phyloP scores from a whole-genome alignment of 2,888 invertebrate species.

The Glyphotaelius pellucidus region DNA sequence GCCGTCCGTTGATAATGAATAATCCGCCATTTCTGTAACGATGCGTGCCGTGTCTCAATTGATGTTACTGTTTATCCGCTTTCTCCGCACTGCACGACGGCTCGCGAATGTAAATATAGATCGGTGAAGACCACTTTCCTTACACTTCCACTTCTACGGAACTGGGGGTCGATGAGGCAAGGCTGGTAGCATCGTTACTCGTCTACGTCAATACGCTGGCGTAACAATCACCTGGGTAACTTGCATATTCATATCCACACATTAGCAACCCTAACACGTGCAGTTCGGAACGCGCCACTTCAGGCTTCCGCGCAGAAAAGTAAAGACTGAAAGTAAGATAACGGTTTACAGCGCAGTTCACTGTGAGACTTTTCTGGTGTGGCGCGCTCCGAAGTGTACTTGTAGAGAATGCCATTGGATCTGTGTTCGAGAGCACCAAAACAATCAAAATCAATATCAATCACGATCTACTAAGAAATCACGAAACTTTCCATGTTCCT shows the following conservation, averaged over 20 bases:
- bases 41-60: constrained; percentile 9
- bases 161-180: constrained; percentile 2
- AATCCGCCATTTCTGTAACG: background rate
- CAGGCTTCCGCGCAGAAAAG: too few species aligned
- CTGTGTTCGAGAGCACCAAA: too few species aligned
- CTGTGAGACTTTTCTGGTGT: too few species aligned
- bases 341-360: too few species aligned
- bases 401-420: too few species aligned
- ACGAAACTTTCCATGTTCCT: too few species aligned
- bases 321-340: too few species aligned
- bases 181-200: background rate
- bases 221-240: background rate
- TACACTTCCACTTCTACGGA: constrained; percentile 13
- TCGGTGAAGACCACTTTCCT: constrained; percentile 35
- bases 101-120: constrained; percentile 25
- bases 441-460: too few species aligned
- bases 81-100: constrained; percentile 34
- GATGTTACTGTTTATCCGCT: constrained; percentile 12
- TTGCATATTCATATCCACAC: background rate
- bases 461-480: too few species aligned
- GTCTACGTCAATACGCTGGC: background rate
- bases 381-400: too few species aligned
- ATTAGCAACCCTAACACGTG: too few species aligned
- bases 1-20: constrained; percentile 32
- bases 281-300: too few species aligned